Evolutionary conservation across 1,140 invertebrate species (phyloP), one percentile per base, ranked within the genome.

Genomic region (Drosophila lacteicornis): DNA sequence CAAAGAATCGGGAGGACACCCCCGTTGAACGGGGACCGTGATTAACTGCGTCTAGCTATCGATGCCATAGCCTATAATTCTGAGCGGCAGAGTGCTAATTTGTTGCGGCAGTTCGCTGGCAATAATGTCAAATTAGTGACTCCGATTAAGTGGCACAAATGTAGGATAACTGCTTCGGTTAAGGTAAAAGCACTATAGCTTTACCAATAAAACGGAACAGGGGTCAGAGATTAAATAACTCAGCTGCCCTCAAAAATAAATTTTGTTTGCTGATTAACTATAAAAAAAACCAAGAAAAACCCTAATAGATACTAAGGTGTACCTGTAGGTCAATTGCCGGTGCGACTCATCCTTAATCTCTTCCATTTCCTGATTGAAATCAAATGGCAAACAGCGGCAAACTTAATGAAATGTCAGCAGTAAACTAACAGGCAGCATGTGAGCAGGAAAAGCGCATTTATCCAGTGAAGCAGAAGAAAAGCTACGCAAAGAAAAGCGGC

Each of bases 31-130:
- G 57, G 71, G 19, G 47, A 51, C 66, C 71, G 82, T 82, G 79
- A 86, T 79, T 86, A 86, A 82, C 82, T 86, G 82, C 70, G 63
- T 76, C 65, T 65, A 50, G 45, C 51, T 47, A 66, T 83, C 68
- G 80, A 51, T 65, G 58, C 40, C 68, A 49, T 53, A 60, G 80
- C 67, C 53, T 83, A 87, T 79, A 80, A 80, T 87, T 77, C 67
- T 60, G 57, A 80, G 77, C 60, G 77, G 59, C 63, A 76, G 49
- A 56, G 71, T 67, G 71, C 60, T 83, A 83, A 86, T 87, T 86
- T 65, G 63, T 58, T 73, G 40, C 63, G 59, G 40, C 12, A 50
- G 22, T 27, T 38, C 17, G 27, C 38, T 17, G 15, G 45, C 70
- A 60, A 73, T 74, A 43, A 60, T 43, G 45, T 33, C 22, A 51